Evolutionary conservation across 2,113 vertebrate species (phyloP).

Genomic region (Ascaphus truei): DNA sequence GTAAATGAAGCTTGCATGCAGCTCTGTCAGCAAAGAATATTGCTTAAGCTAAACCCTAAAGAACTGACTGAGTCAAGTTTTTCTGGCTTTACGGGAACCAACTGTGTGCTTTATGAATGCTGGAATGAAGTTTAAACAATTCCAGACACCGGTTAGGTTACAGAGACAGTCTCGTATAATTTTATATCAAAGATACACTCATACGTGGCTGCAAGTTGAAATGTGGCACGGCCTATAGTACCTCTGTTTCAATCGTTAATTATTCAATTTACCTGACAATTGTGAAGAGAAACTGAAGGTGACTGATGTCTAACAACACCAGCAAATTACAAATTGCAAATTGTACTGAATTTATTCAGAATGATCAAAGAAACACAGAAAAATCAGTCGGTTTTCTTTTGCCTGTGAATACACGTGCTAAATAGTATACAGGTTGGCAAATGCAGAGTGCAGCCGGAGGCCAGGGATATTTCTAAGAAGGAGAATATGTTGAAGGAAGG

Average conservation of each 20-base stretch:
- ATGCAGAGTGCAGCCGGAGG: neutral
- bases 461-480: slow-evolving; percentile 28
- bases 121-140: slow-evolving; percentile 48
- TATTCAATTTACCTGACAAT: neutral
- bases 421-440: slow-evolving; percentile 14
- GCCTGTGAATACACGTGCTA: neutral
- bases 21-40: slow-evolving; percentile 27
- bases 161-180: slow-evolving; percentile 13
- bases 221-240: neutral
- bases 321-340: neutral
- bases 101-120: slow-evolving; percentile 45
- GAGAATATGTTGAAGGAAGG: slow-evolving; percentile 30
- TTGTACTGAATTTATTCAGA: neutral
- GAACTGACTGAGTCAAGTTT: slow-evolving; percentile 24
- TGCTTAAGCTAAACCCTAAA: slow-evolving; percentile 35
- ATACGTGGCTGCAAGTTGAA: neutral
- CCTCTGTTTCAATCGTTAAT: neutral
- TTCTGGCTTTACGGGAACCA: slow-evolving; percentile 48
- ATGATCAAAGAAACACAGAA: neutral
- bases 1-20: slow-evolving; percentile 1
- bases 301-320: neutral
- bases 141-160: slow-evolving; percentile 21
- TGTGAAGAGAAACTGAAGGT: too few relatives aligned
- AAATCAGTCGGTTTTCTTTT: too few relatives aligned
- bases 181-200: neutral